phyloP scores from a whole-genome alignment of 2,888 invertebrate species.

The Isoperla grammatica region DNA sequence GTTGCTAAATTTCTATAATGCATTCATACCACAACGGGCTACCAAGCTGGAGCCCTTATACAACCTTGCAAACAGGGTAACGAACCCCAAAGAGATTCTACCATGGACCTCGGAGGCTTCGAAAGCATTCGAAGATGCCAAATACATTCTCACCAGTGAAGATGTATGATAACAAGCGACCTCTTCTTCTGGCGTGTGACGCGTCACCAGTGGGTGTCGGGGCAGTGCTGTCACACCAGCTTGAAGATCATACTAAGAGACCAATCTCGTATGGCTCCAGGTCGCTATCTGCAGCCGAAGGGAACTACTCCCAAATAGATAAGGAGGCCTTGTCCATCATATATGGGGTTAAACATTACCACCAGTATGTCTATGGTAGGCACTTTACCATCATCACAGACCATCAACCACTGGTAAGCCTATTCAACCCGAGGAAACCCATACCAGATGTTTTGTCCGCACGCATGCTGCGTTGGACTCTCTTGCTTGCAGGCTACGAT shows the following conservation, averaged over 20 bases:
- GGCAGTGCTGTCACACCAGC: too few relatives aligned
- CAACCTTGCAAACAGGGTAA: too few relatives aligned
- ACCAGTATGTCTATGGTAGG: not conserved
- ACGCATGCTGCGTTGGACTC: not conserved
- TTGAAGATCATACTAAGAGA: not conserved
- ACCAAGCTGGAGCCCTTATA: not conserved
- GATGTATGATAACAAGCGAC: not conserved
- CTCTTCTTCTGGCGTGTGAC: not conserved
- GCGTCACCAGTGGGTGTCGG: not conserved
- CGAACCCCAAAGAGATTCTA: too few relatives aligned
- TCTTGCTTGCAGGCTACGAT: not conserved
- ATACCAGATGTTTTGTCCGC: not conserved
- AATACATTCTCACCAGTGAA: not conserved
- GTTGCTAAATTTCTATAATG: not conserved
- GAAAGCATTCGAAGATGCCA: not conserved
- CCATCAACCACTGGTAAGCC: not conserved
- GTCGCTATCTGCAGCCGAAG: too few relatives aligned
- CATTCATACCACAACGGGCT: not conserved
- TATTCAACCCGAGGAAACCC: not conserved
- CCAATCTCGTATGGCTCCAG: not conserved
- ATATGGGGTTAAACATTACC: too few relatives aligned
- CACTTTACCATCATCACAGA: not conserved
- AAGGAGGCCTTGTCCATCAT: too few relatives aligned
- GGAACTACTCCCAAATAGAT: too few relatives aligned
- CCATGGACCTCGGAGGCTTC: too few relatives aligned